Percentiles rank a stretch among this genome's conserved stretches.
Evolutionary conservation across 2,113 vertebrate species (phyloP).

Genomic region (Alligator mississippiensis): DNA sequence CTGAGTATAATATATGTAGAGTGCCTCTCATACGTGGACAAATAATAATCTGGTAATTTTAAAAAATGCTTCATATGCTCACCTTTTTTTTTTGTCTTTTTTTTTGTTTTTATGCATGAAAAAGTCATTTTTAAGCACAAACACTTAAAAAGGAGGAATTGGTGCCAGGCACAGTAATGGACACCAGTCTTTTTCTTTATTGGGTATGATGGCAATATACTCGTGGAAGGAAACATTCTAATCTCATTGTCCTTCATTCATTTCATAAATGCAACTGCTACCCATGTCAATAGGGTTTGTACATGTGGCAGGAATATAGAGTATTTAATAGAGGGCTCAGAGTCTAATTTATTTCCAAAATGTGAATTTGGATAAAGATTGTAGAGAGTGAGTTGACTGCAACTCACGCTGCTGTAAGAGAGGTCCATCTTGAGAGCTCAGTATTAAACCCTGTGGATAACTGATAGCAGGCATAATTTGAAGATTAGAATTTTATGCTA

Average conservation of each 20-base stretch:
- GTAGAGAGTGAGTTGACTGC: not conserved
- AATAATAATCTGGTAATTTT: too few relatives aligned
- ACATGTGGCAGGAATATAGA: not conserved
- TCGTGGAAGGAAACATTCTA: not conserved
- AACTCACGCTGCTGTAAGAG: not conserved
- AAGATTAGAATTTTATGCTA: not conserved
- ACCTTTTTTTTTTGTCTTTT: too few relatives aligned
- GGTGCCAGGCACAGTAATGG: not conserved
- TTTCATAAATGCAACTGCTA: not conserved
- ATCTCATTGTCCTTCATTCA: not conserved
- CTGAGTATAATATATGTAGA: too few relatives aligned
- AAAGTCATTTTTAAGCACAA: rapidly evolving
- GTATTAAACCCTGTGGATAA: not conserved
- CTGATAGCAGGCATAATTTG: not conserved
- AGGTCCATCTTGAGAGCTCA: not conserved
- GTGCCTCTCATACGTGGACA: too few relatives aligned
- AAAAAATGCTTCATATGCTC: too few relatives aligned
- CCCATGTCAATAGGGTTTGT: not conserved
- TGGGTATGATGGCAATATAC: not conserved
- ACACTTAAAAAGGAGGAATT: not conserved
- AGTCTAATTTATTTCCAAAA: not conserved
- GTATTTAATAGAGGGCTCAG: not conserved
- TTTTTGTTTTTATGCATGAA: too few relatives aligned
- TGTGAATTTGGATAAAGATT: not conserved
- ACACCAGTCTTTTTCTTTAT: rapidly evolving